A percentile compares a stretch with the other conserved stretches of the same genome.
Evolutionary conservation across 2,113 vertebrate species (phyloP).

Genomic region (Mohoua ochrocephala): DNA sequence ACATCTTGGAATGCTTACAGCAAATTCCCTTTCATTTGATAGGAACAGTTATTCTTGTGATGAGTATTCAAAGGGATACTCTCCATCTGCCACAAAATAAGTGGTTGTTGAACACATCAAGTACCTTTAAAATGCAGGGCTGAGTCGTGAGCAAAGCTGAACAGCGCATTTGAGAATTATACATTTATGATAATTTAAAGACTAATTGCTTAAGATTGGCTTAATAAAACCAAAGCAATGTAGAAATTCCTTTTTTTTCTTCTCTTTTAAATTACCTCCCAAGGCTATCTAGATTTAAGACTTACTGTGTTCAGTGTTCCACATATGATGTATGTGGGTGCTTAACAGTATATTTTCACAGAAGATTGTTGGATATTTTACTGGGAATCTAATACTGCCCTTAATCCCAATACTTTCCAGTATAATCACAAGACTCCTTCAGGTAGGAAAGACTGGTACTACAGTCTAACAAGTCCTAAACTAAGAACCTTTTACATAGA

Average conservation of each 20-base stretch:
- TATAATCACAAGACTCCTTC: not conserved
- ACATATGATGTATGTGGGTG: not conserved
- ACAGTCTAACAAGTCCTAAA: not conserved
- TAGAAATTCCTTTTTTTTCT: not conserved
- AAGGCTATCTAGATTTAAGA: not conserved
- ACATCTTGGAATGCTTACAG: not conserved
- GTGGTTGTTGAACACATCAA: not conserved
- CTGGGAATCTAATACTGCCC: not conserved
- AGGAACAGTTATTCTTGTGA: not conserved
- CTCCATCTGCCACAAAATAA: not conserved
- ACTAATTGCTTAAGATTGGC: not conserved
- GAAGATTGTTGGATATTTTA: not conserved
- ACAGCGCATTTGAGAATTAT: not conserved
- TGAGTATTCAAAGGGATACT: not conserved
- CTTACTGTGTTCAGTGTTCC: not conserved
- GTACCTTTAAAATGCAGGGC: not conserved
- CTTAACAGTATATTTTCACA: not conserved
- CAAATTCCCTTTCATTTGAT: not conserved
- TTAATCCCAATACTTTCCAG: not conserved
- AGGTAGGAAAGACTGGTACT: not conserved
- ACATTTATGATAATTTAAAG: not conserved
- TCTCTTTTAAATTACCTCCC: not conserved
- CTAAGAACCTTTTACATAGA: not conserved
- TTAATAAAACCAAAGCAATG: not conserved
- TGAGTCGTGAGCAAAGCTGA: not conserved